Conservation (phyloP, 2,797 vertebrate genomes). For the Lateolabrax maculatus region DNA sequence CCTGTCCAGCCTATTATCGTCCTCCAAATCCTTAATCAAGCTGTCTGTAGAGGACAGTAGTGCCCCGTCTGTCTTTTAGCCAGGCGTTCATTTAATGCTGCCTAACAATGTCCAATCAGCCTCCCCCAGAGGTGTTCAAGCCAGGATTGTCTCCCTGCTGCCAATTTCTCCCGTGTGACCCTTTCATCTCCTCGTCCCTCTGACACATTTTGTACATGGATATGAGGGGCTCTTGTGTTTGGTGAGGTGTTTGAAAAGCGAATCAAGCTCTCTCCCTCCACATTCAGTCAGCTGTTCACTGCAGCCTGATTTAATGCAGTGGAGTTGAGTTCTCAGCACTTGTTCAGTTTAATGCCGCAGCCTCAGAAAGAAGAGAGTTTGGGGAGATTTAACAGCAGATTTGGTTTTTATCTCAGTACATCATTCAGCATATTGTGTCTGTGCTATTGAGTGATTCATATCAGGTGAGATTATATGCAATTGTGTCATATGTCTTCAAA, state of each 20-base stretch:
- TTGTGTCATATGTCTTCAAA: slow-evolving; percentile 16
- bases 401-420: not conserved
- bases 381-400: slow-evolving; percentile 49
- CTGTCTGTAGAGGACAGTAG: slow-evolving; percentile 67
- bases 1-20: slow-evolving; percentile 69
- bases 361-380: slow-evolving; percentile 43
- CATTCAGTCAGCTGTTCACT: slow-evolving; percentile 54
- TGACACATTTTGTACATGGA: slow-evolving; percentile 58
- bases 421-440: slow-evolving; percentile 5
- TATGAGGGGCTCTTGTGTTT: slow-evolving; percentile 63
- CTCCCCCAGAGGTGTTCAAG: slow-evolving; percentile 51
- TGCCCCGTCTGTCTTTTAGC: slow-evolving; percentile 48
- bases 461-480: not conserved
- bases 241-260: slow-evolving; percentile 59
- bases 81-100: slow-evolving; percentile 56
- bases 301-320: slow-evolving; percentile 70
- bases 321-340: slow-evolving; percentile 63
- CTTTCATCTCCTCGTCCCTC: slow-evolving; percentile 61
- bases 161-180: slow-evolving; percentile 61
- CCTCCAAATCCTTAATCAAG: slow-evolving; percentile 77
- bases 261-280: slow-evolving; percentile 55
- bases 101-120: slow-evolving; percentile 71
- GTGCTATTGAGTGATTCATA: slow-evolving; percentile 11
- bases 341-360: slow-evolving; percentile 59
- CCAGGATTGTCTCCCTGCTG: slow-evolving; percentile 50